Percentiles rank a stretch among this genome's conserved stretches.
phyloP scores from a whole-genome alignment of 1,140 invertebrate genomes.

The Drosophila athabasca region DNA sequence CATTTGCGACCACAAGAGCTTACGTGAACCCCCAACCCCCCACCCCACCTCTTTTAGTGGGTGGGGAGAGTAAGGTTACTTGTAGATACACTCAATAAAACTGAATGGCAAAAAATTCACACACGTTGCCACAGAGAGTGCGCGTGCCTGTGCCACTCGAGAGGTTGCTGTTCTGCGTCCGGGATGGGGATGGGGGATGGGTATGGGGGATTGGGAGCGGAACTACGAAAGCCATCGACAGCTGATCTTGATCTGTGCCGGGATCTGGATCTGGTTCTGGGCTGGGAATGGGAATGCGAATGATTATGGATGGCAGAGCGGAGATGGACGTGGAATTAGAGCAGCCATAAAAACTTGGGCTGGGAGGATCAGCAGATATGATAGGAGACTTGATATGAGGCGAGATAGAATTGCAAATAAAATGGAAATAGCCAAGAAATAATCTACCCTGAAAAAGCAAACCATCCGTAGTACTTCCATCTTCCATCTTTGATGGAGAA shows the following conservation, averaged over 20 bases:
- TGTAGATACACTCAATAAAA: conserved; percentile 55
- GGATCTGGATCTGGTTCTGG: too few relatives aligned
- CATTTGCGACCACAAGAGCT: conserved; percentile 53
- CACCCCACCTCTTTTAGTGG: background rate
- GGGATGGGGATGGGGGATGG: background rate
- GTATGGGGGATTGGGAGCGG: too few relatives aligned
- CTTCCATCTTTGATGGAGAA: too few relatives aligned
- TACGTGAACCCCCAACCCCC: conserved; percentile 45
- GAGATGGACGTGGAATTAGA: conserved; percentile 36
- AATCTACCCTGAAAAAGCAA: background rate
- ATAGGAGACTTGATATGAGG: conserved; percentile 3
- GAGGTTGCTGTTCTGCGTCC: conserved; percentile 3
- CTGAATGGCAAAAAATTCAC: conserved; percentile 58
- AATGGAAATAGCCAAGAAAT: conserved; percentile 8
- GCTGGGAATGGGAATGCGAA: too few relatives aligned
- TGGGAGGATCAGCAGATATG: conserved; percentile 1
- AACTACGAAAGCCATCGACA: conserved; percentile 25
- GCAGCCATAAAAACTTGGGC: conserved; percentile 18
- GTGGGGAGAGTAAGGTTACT: conserved; percentile 27
- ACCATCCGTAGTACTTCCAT: too few relatives aligned
- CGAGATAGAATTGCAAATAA: conserved; percentile 32
- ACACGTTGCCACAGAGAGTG: conserved; percentile 56
- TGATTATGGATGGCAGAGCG: conserved; percentile 17
- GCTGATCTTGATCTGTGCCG: conserved; percentile 34
- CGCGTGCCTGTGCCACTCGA: conserved; percentile 30